Base-by-base conservation (phyloP, 1,140 invertebrate species). In the Phortica variegata region DNA sequence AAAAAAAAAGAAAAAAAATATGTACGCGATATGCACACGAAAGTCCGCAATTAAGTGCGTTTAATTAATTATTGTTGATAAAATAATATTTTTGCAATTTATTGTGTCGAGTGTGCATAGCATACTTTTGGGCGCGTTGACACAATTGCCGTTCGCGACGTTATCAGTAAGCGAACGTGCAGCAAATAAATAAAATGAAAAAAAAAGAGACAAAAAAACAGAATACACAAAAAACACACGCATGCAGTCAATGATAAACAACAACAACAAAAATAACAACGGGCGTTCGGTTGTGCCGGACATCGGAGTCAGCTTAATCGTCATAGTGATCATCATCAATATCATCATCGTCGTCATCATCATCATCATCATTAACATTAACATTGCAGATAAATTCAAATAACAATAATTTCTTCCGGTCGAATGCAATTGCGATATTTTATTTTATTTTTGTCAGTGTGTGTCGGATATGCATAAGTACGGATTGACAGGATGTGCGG, bases 41-140 rank as follows among this genome's bases (percentile, higher is more conserved):
- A 48, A 57, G 60, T 63, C 63, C 63, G 63, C 63, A 68, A 68
- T 68, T 68, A 68, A 68, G 63, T 68, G 63, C 63, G 62, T 68
- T 68, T 68, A 68, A 68, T 68, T 68, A 68, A 68, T 68, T 68
- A 68, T 68, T 68, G 63, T 68, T 68, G 63, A 68, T 68, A 68
- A 68, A 68, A 68, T 68, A 68, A 68, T 68, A 68, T 68, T 68
- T 68, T 68, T 58, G 63, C 63, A 68, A 68, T 68, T 68, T 68
- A 68, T 68, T 68, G 63, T 68, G 48, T 49, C 48, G 60, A 52
- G 52, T 54, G 47, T 48, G 36, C 50, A 49, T 26, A 10, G 5
- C 23, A 26, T 26, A 10, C 23, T 6, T 26, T 26, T 26, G 23
- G 5, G 23, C 10, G 23, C 23, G 23, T 10, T 26, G 23, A 26